Base-by-base conservation (phyloP, 2,797 vertebrate genomes). In the Etheostoma nigrum region DNA sequence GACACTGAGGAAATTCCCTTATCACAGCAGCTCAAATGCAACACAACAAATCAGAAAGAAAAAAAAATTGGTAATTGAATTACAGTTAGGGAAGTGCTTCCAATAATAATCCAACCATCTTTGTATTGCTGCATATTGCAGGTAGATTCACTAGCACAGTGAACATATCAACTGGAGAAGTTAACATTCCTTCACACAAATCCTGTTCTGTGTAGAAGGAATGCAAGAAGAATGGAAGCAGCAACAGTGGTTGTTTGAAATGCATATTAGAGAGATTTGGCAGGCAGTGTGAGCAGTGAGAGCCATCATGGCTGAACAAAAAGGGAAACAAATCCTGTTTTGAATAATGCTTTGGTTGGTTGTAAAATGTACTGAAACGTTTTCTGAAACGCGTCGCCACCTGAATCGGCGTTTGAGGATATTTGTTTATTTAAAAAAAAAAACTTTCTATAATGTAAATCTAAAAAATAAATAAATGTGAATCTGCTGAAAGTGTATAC, bases 241-340 rank as follows among this genome's bases (percentile, higher is more conserved):
- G 51, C 10, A 44, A 25, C 52, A 27, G 45, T 6, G 49, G 21
- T 60, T 25, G 57, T 83, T 83, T 83, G 70, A 85, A 79, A 86
- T 82, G 62, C 67, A 82, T 72, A 76, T 78, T 52, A 60, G 54
- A 60, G 49, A 54, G 51, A 67, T 48, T 53, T 76, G 76, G 6
- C 76, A 54, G 63, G 74, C 66, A 55, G 25, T 8, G 51, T 48
- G 61, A 74, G 49, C 25, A 51, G 52, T 21, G 48, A 66, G 48
- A 68, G 47, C 49, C 68, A 4, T 53, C 52, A 9, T 15, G 49
- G 63, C 42, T 52, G 66, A 67, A 76, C 21, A 70, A 53, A 61
- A 33, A 51, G 19, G 42, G 25, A 63, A 55, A 48, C 15, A 14
- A 47, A 30, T 63, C 42, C 8, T 12, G 44, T 72, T n/a, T n/a